Base-by-base conservation (phyloP, 2,113 vertebrate genomes). In the Chloebia gouldiae region DNA sequence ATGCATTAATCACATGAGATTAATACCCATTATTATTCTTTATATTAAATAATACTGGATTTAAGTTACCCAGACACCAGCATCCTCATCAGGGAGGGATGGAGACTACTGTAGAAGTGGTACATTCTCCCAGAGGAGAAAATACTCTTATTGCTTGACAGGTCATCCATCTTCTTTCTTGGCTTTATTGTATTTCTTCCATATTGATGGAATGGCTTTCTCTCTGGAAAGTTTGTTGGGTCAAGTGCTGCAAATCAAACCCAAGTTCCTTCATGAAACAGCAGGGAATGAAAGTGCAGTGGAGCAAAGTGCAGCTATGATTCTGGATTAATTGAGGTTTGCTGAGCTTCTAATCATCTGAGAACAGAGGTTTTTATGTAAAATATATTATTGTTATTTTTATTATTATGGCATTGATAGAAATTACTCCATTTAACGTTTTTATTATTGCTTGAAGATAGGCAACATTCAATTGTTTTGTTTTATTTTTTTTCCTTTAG, bases 161-260 rank as follows among this genome's bases (percentile, higher is more conserved):
- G 86, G 53, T 87, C 92, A 95, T 94, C 64, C 84, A 49, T 97
- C 87, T 94, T 95, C 33, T 81, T 94, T 51, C 84, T 64, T 83
- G 88, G 54, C 28, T 93, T 97, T 97, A 95, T 92, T 94, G 75
- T 93, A 79, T 96, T 97, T 96, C 86, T 89, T 96, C 85, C 90
- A 95, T 75, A 92, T 80, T 60, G 89, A 92, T 86, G 70, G 86
- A 94, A 93, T 60, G 50, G 24, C 64, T 90, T 94, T 77, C 79
- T 90, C 25, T 91, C 78, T 82, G 64, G 78, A 70, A 96, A 61
- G 39, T 91, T 94, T 89, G 47, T 71, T 87, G 86, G 91, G 57
- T 39, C 47, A 65, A 31, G 37, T 66, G 79, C 28, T 94, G 40
- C 89, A 73, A 89, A 86, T 84, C 69, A 94, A 84, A 65, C 18